Percentiles rank a stretch among this genome's conserved stretches.
phyloP scores from a whole-genome alignment of 2,797 vertebrate genomes.

The Onychomys arenicola region DNA sequence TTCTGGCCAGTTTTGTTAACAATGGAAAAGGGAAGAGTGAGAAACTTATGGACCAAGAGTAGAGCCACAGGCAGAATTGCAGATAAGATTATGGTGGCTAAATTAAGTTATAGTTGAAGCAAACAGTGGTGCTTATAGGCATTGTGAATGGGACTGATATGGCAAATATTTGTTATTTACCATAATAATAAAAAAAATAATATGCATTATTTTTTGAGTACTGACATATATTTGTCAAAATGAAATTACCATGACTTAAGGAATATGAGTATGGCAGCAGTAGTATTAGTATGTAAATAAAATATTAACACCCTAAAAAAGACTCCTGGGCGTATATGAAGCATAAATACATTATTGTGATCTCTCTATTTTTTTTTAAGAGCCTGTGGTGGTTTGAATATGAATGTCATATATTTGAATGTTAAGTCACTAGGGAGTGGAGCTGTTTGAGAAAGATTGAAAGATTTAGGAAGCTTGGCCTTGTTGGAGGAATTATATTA shows the following conservation, averaged over 20 bases:
- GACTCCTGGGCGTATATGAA: neutral
- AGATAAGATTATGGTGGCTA: neutral
- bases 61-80: neutral
- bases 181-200: too few relatives aligned
- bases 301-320: neutral
- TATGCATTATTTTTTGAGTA: neutral
- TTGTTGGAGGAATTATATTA: neutral
- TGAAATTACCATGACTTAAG: neutral
- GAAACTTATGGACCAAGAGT: neutral
- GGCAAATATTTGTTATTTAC: neutral
- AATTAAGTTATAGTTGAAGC: neutral
- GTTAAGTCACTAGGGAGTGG: neutral
- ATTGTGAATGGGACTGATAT: neutral
- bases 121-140: neutral
- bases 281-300: neutral
- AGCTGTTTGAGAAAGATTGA: neutral
- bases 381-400: neutral
- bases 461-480: too few relatives aligned
- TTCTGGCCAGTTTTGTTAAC: neutral
- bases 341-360: neutral
- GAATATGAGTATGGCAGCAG: neutral
- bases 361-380: neutral
- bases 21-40: neutral
- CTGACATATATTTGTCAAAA: neutral
- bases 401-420: neutral